Evolutionary conservation across 2,113 vertebrate genomes (phyloP), one percentile per base, ranked within the genome.

Genomic region (Podocnemis expansa): DNA sequence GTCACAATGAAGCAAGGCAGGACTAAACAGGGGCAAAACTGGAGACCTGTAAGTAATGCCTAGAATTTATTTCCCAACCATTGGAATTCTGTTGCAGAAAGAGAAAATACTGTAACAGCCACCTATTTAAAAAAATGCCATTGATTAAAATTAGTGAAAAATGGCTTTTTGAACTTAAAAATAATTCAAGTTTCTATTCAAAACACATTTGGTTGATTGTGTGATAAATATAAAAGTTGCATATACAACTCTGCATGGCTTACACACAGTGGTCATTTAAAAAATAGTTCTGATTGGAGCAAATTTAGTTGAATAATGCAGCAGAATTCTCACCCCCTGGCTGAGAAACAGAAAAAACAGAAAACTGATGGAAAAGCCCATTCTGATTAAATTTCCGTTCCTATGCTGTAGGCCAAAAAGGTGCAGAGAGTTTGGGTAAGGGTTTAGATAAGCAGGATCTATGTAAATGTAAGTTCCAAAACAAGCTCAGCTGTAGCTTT

Each of bases 381-480:
- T 70, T 70, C 63, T 70, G 38, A 70, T 70, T 70, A 70, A 38
- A 38, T 38, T 38, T 70, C 63, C 63, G 11, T 70, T 22, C 38
- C n/a, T 38, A 22, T 70, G n/a, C 63, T 38, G 63, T 70, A 70
- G 29, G 25, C 76, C 76, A 49, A 78, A 19, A 29, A 5, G 17
- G 43, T 70, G n/a, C 17, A 75, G 81, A 78, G 58, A 88, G 19
- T 9, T 70, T 41, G 75, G 60, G 75, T 41, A 55, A 63, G 91
- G 83, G 38, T 67, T 88, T 11, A 10, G 14, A 73, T 41, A 41
- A 19, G 29, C 1, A 19, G 12, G 31, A 12, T 60, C 54, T 41
- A 51, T 51, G 56, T 73, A 25, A 10, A 12, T 1, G 8, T 1
- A 24, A 0, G 16, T 45, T 31, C 58, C 83, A 10, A 9, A 1